These are phyloP conservation scores for Nudaria mundana DNA, from an alignment of 2,888 invertebrate species.

Conservation along the genomic window DNA sequence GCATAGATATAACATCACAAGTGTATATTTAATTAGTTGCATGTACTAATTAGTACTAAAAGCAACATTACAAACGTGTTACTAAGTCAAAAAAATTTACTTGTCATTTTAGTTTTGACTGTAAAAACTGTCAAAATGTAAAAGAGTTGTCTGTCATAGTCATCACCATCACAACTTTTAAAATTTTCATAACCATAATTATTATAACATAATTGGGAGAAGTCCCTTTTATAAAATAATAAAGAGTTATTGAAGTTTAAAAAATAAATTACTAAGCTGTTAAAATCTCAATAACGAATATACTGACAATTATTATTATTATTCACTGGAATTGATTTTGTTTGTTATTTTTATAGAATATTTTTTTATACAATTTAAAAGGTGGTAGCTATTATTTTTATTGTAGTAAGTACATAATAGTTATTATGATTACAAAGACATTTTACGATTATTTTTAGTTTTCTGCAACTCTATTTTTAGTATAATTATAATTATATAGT, in stretches of 20 bases:
- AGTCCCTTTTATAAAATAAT: too few species aligned
- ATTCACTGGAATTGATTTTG: conserved; percentile 27
- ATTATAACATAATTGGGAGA: too few species aligned
- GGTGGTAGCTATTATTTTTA: conserved; percentile 41
- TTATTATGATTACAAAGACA: conserved; percentile 33
- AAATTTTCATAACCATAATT: too few species aligned
- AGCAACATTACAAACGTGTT: too few species aligned
- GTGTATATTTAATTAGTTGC: too few species aligned
- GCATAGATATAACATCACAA: not conserved
- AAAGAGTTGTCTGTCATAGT: too few species aligned
- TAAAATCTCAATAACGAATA: too few species aligned
- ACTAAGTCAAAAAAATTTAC: conserved; percentile 1
- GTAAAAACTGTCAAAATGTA: too few species aligned
- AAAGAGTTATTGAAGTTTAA: too few species aligned
- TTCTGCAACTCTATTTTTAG: conserved; percentile 35
- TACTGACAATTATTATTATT: conserved; percentile 7
- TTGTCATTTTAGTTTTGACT: conserved; percentile 6
- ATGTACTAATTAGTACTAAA: too few species aligned
- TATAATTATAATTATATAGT: not conserved
- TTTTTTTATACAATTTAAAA: conserved; percentile 28
- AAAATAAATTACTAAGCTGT: too few species aligned
- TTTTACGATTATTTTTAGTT: conserved; percentile 36
- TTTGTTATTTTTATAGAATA: conserved; percentile 17
- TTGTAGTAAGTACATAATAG: conserved; percentile 34
- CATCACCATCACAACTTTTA: too few species aligned